Conservation (phyloP, 2,113 vertebrate genomes). For the Morone chrysops region DNA sequence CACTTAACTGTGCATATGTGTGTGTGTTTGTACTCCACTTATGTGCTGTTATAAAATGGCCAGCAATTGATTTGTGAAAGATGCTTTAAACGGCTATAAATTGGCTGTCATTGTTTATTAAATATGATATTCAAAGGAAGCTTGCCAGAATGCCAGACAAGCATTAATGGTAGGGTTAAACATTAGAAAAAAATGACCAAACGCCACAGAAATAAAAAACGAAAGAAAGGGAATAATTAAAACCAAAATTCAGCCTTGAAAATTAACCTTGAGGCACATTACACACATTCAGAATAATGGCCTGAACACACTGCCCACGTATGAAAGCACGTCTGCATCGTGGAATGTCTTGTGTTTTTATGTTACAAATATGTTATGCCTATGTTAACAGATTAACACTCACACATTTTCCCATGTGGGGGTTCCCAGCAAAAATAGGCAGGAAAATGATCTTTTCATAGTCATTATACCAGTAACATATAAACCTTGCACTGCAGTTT, state of each 20-base stretch:
- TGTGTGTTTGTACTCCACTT: not conserved
- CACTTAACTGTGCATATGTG: not conserved
- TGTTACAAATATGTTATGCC: too few species aligned
- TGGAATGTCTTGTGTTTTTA: too few species aligned
- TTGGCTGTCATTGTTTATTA: not conserved
- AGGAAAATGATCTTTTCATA: too few species aligned
- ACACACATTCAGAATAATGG: not conserved
- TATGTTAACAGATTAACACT: too few species aligned
- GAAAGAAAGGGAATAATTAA: constrained; percentile 3
- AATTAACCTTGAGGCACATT: not conserved
- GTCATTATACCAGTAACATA: too few species aligned
- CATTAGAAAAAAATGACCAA: not conserved
- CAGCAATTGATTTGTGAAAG: constrained; percentile 24
- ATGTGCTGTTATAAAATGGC: constrained; percentile 1
- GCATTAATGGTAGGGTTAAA: not conserved
- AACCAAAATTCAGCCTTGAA: constrained; percentile 8
- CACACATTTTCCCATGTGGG: too few species aligned
- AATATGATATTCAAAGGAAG: constrained; percentile 4
- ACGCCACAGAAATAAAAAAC: not conserved
- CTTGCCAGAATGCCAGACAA: not conserved
- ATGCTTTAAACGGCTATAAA: not conserved
- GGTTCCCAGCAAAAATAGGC: too few species aligned
- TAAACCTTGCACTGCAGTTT: too few species aligned
- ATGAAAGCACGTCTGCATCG: too few species aligned
- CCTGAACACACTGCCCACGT: too few species aligned